A percentile compares a stretch with the other conserved stretches of the same genome.
phyloP scores from a whole-genome alignment of 2,888 invertebrate species.

The Argyresthia goedartella region DNA sequence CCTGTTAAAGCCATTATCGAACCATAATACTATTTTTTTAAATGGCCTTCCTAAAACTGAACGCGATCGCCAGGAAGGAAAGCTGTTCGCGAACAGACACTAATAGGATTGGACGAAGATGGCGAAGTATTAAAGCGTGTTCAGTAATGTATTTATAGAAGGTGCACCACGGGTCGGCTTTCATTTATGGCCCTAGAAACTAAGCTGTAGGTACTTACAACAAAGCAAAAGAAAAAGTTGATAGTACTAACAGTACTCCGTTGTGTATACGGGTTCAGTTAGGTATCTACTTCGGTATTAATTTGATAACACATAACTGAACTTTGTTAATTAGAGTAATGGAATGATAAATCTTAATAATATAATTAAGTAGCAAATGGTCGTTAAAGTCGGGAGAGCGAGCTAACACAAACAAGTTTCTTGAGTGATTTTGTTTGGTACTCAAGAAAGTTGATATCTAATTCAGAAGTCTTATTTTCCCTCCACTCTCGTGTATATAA shows the following conservation, averaged over 20 bases:
- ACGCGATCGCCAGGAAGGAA: conserved; percentile 36
- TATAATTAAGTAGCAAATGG: conserved; percentile 35
- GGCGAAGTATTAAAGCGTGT: conserved; percentile 67
- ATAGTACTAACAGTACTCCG: not conserved
- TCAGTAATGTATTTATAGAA: conserved; percentile 64
- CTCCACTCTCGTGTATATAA: no score
- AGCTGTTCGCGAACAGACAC: conserved; percentile 51
- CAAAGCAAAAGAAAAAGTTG: not conserved
- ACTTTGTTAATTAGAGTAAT: conserved; percentile 42
- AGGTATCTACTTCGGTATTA: not conserved
- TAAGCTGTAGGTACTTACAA: conserved; percentile 28
- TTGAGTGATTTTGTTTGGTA: not conserved
- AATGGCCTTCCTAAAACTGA: conserved; percentile 57
- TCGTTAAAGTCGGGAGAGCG: conserved; percentile 24
- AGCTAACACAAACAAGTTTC: conserved; percentile 15
- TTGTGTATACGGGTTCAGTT: not conserved
- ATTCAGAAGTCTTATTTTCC: conserved; percentile 17
- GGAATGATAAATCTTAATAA: conserved; percentile 40
- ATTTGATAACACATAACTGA: conserved; percentile 17
- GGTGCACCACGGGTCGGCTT: conserved; percentile 37
- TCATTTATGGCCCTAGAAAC: conserved; percentile 47
- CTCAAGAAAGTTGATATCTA: conserved; percentile 5
- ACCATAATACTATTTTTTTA: conserved; percentile 60
- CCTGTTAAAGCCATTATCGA: conserved; percentile 59
- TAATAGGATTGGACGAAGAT: conserved; percentile 67